phyloP scores from a whole-genome alignment of 2,797 vertebrate species.

The Nannoperca australis region DNA sequence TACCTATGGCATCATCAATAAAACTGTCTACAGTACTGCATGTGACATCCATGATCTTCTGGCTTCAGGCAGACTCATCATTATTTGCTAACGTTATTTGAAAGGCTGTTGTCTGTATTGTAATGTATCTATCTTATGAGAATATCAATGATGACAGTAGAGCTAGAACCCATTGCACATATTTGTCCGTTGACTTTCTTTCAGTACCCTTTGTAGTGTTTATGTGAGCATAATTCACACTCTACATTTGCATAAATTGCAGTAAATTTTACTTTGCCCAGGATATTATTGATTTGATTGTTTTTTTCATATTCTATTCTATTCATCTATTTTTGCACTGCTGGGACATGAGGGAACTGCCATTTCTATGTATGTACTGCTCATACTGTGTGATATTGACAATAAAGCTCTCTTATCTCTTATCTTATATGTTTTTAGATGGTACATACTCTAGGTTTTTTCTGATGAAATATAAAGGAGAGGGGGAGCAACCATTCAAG shows the following conservation, averaged over 20 bases:
- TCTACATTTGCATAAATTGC: background rate
- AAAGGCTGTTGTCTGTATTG: slow-evolving; percentile 2
- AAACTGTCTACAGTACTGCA: background rate
- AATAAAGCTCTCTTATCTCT: too few species aligned
- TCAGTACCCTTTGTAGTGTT: background rate
- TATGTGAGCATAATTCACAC: background rate
- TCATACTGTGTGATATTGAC: too few species aligned
- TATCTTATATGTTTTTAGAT: background rate
- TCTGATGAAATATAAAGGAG: slow-evolving; percentile 40
- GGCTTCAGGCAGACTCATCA: background rate
- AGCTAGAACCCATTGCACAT: background rate
- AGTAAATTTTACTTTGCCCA: slow-evolving; percentile 1
- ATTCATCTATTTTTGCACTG: too few species aligned
- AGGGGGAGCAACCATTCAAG: slow-evolving; percentile 11
- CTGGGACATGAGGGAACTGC: too few species aligned
- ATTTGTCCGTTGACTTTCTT: background rate
- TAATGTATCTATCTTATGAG: background rate
- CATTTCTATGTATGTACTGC: too few species aligned
- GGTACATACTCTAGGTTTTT: background rate
- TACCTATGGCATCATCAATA: background rate
- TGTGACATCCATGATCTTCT: background rate
- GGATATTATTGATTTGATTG: background rate
- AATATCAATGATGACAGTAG: background rate
- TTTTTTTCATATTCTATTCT: too few species aligned
- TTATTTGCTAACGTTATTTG: background rate